Conservation (phyloP, 2,797 vertebrate genomes). For the Pseudochirops corinnae region DNA sequence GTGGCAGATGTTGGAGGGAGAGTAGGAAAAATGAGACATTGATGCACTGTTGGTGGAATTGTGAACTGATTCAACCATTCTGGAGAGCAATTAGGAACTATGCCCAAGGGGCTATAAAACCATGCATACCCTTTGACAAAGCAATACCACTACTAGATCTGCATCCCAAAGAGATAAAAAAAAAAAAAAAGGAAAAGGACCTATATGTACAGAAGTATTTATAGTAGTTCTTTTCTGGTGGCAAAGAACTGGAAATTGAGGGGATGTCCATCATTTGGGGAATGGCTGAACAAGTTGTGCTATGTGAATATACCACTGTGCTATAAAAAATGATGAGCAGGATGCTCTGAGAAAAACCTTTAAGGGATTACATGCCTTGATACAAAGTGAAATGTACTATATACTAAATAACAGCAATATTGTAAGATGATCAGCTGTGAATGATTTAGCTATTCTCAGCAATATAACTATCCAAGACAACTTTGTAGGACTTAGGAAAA, state of each 20-base stretch:
- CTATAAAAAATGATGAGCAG: neutral
- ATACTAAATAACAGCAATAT: neutral
- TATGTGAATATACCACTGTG: neutral
- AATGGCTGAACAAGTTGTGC: neutral
- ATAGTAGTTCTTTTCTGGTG: neutral
- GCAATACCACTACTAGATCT: neutral
- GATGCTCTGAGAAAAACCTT: neutral
- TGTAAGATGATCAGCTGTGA: neutral
- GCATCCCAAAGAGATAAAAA: too few relatives aligned
- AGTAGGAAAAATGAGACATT: too few relatives aligned
- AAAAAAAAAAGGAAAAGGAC: neutral
- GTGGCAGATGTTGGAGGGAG: too few relatives aligned
- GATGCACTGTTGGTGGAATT: too few relatives aligned
- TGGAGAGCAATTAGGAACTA: too few relatives aligned
- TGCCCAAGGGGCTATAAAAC: neutral
- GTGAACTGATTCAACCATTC: too few relatives aligned
- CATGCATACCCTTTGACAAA: neutral
- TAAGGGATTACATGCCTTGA: neutral
- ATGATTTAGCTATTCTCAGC: neutral
- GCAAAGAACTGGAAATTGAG: neutral
- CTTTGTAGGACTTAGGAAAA: neutral
- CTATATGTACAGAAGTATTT: neutral
- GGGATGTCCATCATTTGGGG: neutral
- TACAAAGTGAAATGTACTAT: neutral
- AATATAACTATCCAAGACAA: neutral